A percentile compares a stretch with the other conserved stretches of the same genome.
Conservation (phyloP, 2,113 vertebrate genomes). For the Dasyprocta punctata region DNA sequence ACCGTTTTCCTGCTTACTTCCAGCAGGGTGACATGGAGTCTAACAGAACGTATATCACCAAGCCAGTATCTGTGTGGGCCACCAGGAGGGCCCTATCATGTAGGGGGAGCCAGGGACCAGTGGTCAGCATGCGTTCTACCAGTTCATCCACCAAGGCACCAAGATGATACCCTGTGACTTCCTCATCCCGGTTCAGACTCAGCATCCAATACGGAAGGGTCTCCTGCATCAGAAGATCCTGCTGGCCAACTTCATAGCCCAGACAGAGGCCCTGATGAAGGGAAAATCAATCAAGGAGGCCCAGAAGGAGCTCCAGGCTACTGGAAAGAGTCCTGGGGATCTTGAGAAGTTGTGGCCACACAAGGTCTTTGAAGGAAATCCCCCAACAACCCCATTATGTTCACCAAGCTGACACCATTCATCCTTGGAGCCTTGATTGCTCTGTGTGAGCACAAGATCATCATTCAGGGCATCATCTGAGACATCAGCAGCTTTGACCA, state of each 20-base stretch:
- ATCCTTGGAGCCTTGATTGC: conserved; percentile 94
- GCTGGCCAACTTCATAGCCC: conserved; percentile 96
- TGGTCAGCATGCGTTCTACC: conserved; percentile 98
- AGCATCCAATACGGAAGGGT: conserved; percentile 94
- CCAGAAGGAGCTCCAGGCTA: conserved; percentile 91
- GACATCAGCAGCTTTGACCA: conserved; percentile 99
- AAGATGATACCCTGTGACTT: conserved; percentile 98
- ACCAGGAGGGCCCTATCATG: conserved; percentile 95
- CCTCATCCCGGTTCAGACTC: conserved; percentile 95
- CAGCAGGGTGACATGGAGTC: conserved; percentile 99
- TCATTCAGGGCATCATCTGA: conserved; percentile 98
- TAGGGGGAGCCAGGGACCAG: conserved; percentile 99
- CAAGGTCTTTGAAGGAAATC: conserved; percentile 98
- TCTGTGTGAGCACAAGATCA: conserved; percentile 99
- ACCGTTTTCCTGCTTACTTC: conserved; percentile 98
- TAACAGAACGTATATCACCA: conserved; percentile 96
- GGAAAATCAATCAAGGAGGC: conserved; percentile 94
- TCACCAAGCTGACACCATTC: conserved; percentile 95
- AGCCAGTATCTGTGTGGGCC: conserved; percentile 90
- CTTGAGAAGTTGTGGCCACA: conserved; percentile 95
- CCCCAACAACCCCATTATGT: conserved; percentile 96
- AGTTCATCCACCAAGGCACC: conserved; percentile 99
- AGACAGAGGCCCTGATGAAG: conserved; percentile 98
- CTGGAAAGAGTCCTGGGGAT: conserved; percentile 87
- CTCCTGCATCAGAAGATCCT: conserved; percentile 98